Conservation (phyloP, 2,888 invertebrate species). For the Mesorhabditis spiculigera region DNA sequence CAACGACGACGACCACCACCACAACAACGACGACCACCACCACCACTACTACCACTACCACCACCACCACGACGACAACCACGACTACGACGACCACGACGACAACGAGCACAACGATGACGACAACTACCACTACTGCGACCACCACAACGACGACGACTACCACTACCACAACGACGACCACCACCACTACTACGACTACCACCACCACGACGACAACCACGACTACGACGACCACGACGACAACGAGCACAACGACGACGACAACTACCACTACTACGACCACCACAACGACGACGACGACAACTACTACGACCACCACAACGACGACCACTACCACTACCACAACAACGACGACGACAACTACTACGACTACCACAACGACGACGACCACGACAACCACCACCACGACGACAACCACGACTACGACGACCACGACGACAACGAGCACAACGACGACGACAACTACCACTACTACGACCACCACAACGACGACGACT, state of each 20-base stretch:
- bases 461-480: not conserved
- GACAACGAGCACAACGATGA: not conserved
- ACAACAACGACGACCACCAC: not conserved
- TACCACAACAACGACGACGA: not conserved
- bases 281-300: not conserved
- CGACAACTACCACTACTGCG: not conserved
- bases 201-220: not conserved
- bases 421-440: not conserved
- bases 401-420: not conserved
- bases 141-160: constrained; percentile 5
- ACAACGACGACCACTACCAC: not conserved
- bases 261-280: not conserved
- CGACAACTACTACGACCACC: not conserved
- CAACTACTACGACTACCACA: not conserved
- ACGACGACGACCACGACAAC: not conserved
- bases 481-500: not conserved
- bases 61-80: not conserved
- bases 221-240: not conserved
- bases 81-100: not conserved
- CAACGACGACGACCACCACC: not conserved
- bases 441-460: not conserved
- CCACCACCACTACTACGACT: not conserved
- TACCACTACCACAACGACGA: not conserved
- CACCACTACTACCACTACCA: constrained; percentile 1
- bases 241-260: not conserved